These are phyloP conservation scores for Camelus dromedarius DNA, from an alignment of 2,113 vertebrate species.

Conservation along the genomic window DNA sequence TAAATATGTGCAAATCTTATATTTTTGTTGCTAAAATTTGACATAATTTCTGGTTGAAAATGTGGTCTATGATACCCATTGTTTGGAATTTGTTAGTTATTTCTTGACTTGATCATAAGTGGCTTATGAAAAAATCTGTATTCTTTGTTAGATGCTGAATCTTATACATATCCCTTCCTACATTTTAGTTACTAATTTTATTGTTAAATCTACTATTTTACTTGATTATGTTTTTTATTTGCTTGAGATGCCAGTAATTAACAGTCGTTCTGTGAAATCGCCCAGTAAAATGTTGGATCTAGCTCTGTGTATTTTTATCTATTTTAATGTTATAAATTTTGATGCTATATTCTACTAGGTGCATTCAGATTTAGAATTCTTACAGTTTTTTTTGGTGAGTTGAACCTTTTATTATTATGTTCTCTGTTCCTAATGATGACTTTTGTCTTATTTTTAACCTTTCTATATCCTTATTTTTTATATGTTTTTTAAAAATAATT, in stretches of 20 bases:
- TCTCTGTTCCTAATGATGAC: neutral
- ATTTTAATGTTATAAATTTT: neutral
- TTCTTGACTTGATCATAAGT: neutral
- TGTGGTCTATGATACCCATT: neutral
- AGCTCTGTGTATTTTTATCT: neutral
- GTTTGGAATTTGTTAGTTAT: neutral
- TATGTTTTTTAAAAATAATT: too few relatives aligned
- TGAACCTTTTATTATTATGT: neutral
- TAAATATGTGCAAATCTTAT: neutral
- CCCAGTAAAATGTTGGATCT: neutral
- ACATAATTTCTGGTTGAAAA: neutral
- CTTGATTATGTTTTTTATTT: neutral
- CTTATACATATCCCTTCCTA: neutral
- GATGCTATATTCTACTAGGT: neutral
- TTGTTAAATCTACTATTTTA: neutral
- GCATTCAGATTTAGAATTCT: neutral
- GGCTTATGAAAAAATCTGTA: neutral
- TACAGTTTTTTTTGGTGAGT: neutral
- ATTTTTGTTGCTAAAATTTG: neutral
- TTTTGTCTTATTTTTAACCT: neutral
- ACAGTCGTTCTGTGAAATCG: neutral
- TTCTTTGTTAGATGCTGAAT: neutral
- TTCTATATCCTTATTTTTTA: neutral
- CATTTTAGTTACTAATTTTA: constrained; percentile 2
- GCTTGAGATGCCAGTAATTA: neutral